Conservation (phyloP, 2,888 invertebrate species). For the Chrysopilus asiliformis region DNA sequence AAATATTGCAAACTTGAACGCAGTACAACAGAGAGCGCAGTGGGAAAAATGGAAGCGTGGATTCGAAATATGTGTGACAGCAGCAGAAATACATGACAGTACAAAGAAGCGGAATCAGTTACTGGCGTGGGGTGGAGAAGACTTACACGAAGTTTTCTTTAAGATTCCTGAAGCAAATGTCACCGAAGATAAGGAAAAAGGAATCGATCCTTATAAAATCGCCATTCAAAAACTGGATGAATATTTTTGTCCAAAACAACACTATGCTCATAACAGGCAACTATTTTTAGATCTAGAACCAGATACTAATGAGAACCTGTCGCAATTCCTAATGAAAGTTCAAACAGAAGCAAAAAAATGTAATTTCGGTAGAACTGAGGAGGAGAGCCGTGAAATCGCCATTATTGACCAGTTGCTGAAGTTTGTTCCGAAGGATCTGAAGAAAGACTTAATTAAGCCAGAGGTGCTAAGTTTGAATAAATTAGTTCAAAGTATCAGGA, state of each 20-base stretch:
- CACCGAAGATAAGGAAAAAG: background rate
- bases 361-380: conserved; percentile 4
- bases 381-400: no score
- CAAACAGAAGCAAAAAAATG: conserved; percentile 11
- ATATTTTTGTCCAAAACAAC: conserved; percentile 17
- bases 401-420: conserved; percentile 13
- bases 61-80: no score
- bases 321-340: conserved; percentile 20
- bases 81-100: no score
- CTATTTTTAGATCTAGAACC: conserved; percentile 18
- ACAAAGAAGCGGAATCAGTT: no score
- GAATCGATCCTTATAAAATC: conserved; percentile 11
- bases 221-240: conserved; percentile 17
- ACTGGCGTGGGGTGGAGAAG: background rate
- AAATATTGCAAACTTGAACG: no score
- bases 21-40: no score
- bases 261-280: conserved; percentile 17
- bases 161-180: background rate
- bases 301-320: conserved; percentile 20
- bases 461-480: background rate
- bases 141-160: background rate
- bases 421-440: background rate
- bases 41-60: no score
- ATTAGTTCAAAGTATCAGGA: background rate
- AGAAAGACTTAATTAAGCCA: background rate